phyloP scores from a whole-genome alignment of 2,797 vertebrate species.

The Phoxinus dragarum region DNA sequence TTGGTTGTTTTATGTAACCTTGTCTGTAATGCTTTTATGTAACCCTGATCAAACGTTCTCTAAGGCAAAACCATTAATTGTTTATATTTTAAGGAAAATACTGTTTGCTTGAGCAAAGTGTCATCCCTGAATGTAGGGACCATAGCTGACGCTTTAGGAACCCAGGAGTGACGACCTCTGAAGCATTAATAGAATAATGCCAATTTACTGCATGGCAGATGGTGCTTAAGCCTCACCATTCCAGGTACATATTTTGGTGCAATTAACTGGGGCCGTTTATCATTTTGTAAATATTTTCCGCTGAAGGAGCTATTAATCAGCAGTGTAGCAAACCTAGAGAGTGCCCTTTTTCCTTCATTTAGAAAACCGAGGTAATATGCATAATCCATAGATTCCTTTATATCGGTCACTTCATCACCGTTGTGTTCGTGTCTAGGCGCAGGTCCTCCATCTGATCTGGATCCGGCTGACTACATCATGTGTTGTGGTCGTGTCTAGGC shows the following conservation, averaged over 20 bases:
- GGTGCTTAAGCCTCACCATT: background rate
- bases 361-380: background rate
- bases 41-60: conserved; percentile 41
- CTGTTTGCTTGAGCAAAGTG: background rate
- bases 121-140: background rate
- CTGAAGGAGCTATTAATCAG: background rate
- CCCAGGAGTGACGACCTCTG: background rate
- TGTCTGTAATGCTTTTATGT: conserved; percentile 55
- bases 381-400: background rate
- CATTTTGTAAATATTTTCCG: background rate
- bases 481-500: too few species aligned
- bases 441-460: too few species aligned
- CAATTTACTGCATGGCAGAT: background rate
- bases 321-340: background rate
- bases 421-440: too few species aligned
- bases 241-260: background rate
- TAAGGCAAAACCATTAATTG: conserved; percentile 26
- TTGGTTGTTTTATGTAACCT: conserved; percentile 50
- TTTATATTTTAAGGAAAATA: background rate
- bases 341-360: background rate
- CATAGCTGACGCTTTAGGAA: too few species aligned
- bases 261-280: background rate
- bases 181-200: background rate
- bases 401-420: background rate
- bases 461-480: too few species aligned